These are phyloP conservation scores for Tylochromis polylepis DNA, from an alignment of 2,113 vertebrate species.

Conservation along the genomic window DNA sequence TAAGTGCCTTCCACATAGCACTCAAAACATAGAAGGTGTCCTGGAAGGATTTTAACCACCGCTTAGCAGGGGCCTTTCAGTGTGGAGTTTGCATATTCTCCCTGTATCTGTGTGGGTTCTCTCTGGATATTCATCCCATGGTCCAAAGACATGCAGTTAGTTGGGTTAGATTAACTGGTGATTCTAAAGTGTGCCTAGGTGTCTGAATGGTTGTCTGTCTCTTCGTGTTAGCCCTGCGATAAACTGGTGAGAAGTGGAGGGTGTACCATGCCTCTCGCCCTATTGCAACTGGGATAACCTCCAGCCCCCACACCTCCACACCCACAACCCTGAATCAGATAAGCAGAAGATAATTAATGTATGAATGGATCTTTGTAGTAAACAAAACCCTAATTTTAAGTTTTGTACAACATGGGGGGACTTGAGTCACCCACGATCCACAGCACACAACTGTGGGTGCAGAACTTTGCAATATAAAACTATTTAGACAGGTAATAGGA, in stretches of 20 bases:
- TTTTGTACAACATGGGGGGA: not conserved
- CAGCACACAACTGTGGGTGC: not conserved
- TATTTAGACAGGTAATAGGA: not conserved
- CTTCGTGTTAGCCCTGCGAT: not conserved
- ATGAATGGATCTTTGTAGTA: not conserved
- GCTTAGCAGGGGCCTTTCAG: too few species aligned
- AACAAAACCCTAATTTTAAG: not conserved
- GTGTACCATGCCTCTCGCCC: not conserved
- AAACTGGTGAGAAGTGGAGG: not conserved
- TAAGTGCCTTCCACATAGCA: too few species aligned
- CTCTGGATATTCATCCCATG: not conserved
- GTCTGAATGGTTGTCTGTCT: not conserved
- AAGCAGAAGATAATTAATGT: not conserved
- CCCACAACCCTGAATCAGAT: not conserved
- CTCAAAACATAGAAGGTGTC: too few species aligned
- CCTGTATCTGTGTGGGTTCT: not conserved
- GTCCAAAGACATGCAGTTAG: not conserved
- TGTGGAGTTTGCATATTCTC: too few species aligned
- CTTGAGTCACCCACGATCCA: not conserved
- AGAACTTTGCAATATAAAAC: not conserved
- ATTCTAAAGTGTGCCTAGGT: not conserved
- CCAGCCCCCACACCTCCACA: not conserved
- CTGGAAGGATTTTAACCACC: too few species aligned
- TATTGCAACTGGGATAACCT: not conserved
- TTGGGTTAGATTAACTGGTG: too few species aligned